phyloP scores from a whole-genome alignment of 2,113 vertebrate genomes.

The Xyrauchen texanus region DNA sequence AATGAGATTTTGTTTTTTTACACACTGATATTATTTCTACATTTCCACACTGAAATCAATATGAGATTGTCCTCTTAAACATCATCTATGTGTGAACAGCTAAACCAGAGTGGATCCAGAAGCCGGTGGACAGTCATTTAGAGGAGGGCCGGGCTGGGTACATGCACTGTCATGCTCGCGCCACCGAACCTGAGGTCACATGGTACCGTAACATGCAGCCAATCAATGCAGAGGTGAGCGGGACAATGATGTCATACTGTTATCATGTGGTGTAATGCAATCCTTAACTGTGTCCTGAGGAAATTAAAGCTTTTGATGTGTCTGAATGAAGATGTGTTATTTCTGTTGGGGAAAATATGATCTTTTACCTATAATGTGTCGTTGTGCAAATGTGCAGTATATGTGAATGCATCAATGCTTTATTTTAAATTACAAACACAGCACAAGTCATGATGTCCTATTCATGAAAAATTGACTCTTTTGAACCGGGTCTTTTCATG shows the following conservation, averaged over 20 bases:
- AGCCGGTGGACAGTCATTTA: conserved; percentile 81
- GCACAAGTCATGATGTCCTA: no score
- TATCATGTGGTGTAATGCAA: not conserved
- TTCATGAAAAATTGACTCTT: no score
- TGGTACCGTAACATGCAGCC: conserved; percentile 80
- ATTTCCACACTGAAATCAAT: no score
- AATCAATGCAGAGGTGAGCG: conserved; percentile 48
- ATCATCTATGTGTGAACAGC: conserved; percentile 61
- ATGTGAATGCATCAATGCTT: no score
- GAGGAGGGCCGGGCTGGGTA: conserved; percentile 85
- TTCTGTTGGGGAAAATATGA: not conserved
- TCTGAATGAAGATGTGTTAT: not conserved
- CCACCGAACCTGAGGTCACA: conserved; percentile 76
- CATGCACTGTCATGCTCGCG: conserved; percentile 81
- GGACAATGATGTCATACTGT: not conserved
- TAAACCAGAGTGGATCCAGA: conserved; percentile 80
- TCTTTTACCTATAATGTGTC: not conserved
- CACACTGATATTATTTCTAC: no score
- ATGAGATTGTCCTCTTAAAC: not conserved
- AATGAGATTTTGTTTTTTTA: no score
- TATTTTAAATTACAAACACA: no score
- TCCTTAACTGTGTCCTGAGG: not conserved
- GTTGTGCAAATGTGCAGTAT: no score
- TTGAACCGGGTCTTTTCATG: no score
- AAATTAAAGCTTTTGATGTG: not conserved